Evolutionary conservation across 2,113 vertebrate genomes (phyloP).

Genomic region (Clinocottus analis): DNA sequence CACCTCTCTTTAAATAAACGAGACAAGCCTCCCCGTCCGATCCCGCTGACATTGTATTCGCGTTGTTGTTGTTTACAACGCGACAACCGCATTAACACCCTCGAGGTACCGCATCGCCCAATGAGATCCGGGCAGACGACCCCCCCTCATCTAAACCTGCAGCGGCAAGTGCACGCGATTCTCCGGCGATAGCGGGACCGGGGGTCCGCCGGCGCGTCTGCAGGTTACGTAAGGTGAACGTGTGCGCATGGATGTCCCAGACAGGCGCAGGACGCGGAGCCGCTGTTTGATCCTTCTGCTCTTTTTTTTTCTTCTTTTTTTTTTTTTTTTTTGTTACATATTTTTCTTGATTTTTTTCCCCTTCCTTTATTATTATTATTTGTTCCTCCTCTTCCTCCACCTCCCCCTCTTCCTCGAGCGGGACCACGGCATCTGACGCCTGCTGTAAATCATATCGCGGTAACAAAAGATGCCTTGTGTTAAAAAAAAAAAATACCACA

Average conservation of each 20-base stretch:
- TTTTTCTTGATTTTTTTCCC: too few species aligned
- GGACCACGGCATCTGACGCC: slow-evolving; percentile 63
- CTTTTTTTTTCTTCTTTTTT: not conserved
- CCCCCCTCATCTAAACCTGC: slow-evolving; percentile 59
- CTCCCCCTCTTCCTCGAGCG: slow-evolving; percentile 27
- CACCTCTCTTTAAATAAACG: slow-evolving; percentile 13
- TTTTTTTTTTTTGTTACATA: too few species aligned
- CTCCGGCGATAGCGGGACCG: slow-evolving; percentile 30
- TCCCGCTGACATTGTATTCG: slow-evolving; percentile 47
- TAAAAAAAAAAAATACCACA: slow-evolving; percentile 68
- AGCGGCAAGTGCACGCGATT: slow-evolving; percentile 49
- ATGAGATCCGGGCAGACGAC: slow-evolving; percentile 60
- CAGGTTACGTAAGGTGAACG: slow-evolving; percentile 72
- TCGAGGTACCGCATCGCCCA: slow-evolving; percentile 74
- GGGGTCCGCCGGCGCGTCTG: slow-evolving; percentile 30
- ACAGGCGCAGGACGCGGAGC: slow-evolving; percentile 34
- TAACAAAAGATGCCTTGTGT: slow-evolving; percentile 82
- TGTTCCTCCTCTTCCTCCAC: not conserved
- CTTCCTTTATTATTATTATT: not conserved
- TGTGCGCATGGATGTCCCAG: slow-evolving; percentile 52
- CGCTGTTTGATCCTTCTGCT: slow-evolving; percentile 36
- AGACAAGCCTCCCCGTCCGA: slow-evolving; percentile 56
- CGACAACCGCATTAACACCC: slow-evolving; percentile 71
- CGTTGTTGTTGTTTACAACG: slow-evolving; percentile 76
- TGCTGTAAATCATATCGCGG: slow-evolving; percentile 73